Evolutionary conservation across 2,113 vertebrate species (phyloP).

Genomic region (Ammodytes marinus): DNA sequence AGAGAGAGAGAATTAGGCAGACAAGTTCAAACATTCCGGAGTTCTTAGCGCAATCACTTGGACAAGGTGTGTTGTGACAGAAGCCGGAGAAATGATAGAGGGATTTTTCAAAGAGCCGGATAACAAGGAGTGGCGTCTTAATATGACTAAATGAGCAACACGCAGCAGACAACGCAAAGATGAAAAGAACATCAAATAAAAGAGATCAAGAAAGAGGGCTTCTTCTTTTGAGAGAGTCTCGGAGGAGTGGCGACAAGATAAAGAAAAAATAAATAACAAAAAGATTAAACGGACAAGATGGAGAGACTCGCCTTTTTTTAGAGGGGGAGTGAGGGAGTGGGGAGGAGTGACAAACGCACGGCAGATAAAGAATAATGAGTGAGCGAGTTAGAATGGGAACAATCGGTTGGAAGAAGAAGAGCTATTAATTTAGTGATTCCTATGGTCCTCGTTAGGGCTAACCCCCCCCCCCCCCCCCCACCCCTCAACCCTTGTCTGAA

Average conservation of each 20-base stretch:
- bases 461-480: too few species aligned
- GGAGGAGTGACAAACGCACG: slow-evolving; percentile 37
- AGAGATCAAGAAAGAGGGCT: slow-evolving; percentile 13
- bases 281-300: slow-evolving; percentile 2
- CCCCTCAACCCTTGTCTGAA: slow-evolving; percentile 46
- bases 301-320: slow-evolving; percentile 25
- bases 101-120: slow-evolving; percentile 55
- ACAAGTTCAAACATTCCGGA: slow-evolving; percentile 65
- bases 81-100: slow-evolving; percentile 49
- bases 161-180: slow-evolving; percentile 50
- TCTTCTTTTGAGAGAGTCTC: slow-evolving; percentile 32
- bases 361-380: slow-evolving; percentile 20
- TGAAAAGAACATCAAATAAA: slow-evolving; percentile 34
- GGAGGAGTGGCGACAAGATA: slow-evolving; percentile 42
- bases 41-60: slow-evolving; percentile 53
- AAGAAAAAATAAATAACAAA: background rate
- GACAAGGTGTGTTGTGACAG: slow-evolving; percentile 64
- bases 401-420: slow-evolving; percentile 40
- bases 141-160: slow-evolving; percentile 69
- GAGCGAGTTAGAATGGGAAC: slow-evolving; percentile 10
- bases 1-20: background rate
- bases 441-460: slow-evolving; percentile 66
- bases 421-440: slow-evolving; percentile 64
- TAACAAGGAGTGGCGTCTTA: slow-evolving; percentile 59
- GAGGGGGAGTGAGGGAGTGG: slow-evolving; percentile 40